Evolutionary conservation across 2,113 vertebrate genomes (phyloP), one percentile per base, ranked within the genome.

Genomic region (Coptodon rendalli): DNA sequence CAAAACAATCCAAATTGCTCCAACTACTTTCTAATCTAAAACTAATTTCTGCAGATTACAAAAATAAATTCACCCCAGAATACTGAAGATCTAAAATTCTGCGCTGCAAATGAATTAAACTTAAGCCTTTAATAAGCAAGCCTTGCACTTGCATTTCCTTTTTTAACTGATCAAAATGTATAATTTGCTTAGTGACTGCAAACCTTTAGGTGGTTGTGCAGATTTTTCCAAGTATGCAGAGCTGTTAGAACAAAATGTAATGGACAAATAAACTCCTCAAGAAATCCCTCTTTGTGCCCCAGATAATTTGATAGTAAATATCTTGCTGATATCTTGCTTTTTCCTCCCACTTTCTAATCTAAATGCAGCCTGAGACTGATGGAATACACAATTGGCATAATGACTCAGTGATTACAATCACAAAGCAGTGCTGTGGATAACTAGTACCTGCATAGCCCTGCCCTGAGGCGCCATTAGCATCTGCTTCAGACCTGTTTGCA

Each of bases 341-440:
- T 2, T 0, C 4, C 66, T 24, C 16, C 3, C 9, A 29, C 9
- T 66, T 86, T 90, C 66, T 80, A 73, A 87, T 83, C 10, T 19
- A 40, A 84, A 63, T 56, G 59, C 57, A 76, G 83, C 53, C 80
- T 5, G 13, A 61, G 66, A 88, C 80, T 63, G 81, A 86, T 82
- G 53, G 84, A 85, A 80, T 57, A 85, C 84, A 87, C 78, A 80
- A 68, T 24, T 83, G 81, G 45, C 17, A 57, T 87, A 90, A 91
- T 91, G 83, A 90, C 53, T 90, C 83, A n/a, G 81, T 89, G 86
- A 93, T 90, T 92, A 84, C 86, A 84, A 94, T 94, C 81, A 89
- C 38, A 54, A 84, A 36, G 68, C 29, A 27, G 81, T 36, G 34
- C 59, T 54, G 61, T 54, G 76, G 54, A 43, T 78, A 36, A 81